Evolutionary conservation across 1,140 invertebrate genomes (phyloP).

Genomic region (Alviniconcha marisindica): DNA sequence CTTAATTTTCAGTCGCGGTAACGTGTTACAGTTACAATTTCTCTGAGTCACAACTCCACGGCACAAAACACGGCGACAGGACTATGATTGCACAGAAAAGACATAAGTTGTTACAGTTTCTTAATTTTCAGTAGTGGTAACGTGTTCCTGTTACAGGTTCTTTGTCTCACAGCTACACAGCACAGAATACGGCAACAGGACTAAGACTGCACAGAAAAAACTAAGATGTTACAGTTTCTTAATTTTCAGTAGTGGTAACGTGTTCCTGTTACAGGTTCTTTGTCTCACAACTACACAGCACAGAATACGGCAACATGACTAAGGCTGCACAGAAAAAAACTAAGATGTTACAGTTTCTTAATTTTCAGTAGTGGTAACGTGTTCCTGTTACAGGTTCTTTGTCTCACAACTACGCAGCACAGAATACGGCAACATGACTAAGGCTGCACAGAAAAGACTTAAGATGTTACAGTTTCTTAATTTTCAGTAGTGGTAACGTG

Average conservation of each 20-base stretch:
- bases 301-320: background rate
- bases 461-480: too few species aligned
- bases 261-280: background rate
- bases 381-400: background rate
- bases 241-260: too few species aligned
- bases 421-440: background rate
- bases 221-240: too few species aligned
- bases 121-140: too few species aligned
- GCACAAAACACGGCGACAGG: background rate
- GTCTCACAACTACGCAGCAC: conserved; percentile 16
- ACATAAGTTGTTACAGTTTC: too few species aligned
- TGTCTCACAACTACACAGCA: conserved; percentile 25
- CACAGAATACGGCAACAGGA: background rate
- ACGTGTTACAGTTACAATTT: background rate
- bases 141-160: background rate
- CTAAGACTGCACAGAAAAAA: background rate
- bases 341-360: too few species aligned
- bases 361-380: too few species aligned
- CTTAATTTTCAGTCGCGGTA: too few species aligned
- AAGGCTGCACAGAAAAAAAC: background rate
- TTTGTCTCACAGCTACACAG: conserved; percentile 20
- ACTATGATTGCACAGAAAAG: background rate
- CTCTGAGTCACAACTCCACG: conserved; percentile 16
- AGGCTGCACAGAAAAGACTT: background rate
- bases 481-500: too few species aligned